Percentiles rank a stretch among this genome's conserved stretches.
These are phyloP conservation scores for Agapornis canus DNA, from an alignment of 2,797 vertebrate genomes.

Conservation along the genomic window DNA sequence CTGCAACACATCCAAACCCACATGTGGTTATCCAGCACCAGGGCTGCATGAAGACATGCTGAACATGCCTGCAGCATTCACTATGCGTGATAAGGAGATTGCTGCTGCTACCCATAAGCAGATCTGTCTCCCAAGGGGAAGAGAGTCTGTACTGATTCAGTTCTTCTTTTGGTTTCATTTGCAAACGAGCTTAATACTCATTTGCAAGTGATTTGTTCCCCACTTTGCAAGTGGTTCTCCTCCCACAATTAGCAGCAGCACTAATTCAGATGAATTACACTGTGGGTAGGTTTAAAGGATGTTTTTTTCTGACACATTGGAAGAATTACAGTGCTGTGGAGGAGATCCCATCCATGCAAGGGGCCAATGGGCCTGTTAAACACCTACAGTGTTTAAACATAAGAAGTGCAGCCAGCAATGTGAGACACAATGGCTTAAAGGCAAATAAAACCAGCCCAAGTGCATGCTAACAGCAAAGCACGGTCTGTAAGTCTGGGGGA, in stretches of 20 bases:
- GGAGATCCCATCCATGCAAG: background rate
- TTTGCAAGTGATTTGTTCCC: conserved; percentile 57
- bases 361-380: background rate
- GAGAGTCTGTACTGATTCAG: background rate
- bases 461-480: background rate
- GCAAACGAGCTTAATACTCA: conserved; percentile 54
- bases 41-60: conserved; percentile 6
- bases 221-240: conserved; percentile 34
- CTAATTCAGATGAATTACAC: conserved; percentile 48
- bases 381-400: background rate
- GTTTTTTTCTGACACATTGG: conserved; percentile 13
- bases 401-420: background rate
- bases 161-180: conserved; percentile 31
- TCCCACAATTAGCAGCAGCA: conserved; percentile 22
- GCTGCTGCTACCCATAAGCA: conserved; percentile 15
- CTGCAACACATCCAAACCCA: background rate
- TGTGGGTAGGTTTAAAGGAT: background rate
- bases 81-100: conserved; percentile 2
- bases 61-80: background rate
- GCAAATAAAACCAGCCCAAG: background rate
- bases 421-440: background rate
- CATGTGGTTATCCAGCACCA: background rate
- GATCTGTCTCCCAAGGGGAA: background rate
- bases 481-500: background rate
- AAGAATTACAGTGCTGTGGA: background rate